Evolutionary conservation across 2,113 vertebrate species (phyloP).

Genomic region (Tiliqua scincoides): DNA sequence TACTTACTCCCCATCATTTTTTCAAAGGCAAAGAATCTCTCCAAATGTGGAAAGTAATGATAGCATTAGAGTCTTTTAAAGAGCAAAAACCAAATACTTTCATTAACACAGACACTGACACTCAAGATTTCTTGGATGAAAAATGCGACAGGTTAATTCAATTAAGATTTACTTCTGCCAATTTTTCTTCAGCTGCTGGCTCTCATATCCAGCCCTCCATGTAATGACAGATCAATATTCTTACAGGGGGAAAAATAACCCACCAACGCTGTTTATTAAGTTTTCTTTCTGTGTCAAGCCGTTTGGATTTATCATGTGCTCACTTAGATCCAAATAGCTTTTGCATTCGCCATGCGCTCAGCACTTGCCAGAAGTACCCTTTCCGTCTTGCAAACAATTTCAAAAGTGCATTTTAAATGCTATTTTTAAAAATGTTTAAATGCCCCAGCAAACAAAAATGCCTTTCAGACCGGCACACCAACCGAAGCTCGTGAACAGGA

Average conservation of each 20-base stretch:
- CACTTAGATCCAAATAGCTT: neutral
- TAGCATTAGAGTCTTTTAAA: neutral
- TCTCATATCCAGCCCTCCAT: neutral
- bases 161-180: neutral
- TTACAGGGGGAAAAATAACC: neutral
- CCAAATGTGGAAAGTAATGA: neutral
- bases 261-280: rapidly evolving
- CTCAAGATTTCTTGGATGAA: neutral
- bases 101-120: neutral
- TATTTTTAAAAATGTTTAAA: conserved; percentile 26
- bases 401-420: conserved; percentile 5
- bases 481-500: neutral
- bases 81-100: neutral
- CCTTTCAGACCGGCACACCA: neutral
- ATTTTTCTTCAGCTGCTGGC: neutral
- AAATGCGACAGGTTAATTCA: neutral
- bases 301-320: neutral
- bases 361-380: conserved; percentile 1
- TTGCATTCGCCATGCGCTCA: conserved; percentile 1
- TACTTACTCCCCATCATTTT: neutral
- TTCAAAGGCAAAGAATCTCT: neutral
- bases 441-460: neutral
- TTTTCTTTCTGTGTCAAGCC: neutral
- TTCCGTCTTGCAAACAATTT: neutral
- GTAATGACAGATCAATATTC: neutral